Conservation (phyloP, 2,797 vertebrate species). For the Cossypha niveicapilla region DNA sequence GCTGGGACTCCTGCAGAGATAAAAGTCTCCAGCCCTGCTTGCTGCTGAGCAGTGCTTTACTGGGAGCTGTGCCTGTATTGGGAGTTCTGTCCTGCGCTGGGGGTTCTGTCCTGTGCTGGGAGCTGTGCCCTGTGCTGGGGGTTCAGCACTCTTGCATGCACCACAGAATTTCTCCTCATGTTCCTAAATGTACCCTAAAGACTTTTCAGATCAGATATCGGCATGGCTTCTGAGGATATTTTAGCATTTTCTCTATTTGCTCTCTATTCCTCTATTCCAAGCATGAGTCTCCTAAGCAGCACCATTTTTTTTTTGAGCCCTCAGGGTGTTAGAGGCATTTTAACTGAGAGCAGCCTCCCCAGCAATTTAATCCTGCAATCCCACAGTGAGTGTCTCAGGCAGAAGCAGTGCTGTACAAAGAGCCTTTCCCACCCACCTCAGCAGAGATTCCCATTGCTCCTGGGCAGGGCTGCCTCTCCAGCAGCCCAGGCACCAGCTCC, state of each 20-base stretch:
- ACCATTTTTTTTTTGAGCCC: neutral
- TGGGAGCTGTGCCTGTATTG: too few relatives aligned
- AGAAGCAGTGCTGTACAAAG: neutral
- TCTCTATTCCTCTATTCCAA: neutral
- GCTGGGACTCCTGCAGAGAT: fast-evolving
- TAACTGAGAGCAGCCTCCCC: neutral
- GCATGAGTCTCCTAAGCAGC: neutral
- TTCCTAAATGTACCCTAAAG: neutral
- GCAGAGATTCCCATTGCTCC: neutral
- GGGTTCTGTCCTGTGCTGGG: too few relatives aligned
- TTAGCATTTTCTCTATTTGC: neutral
- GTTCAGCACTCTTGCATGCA: fast-evolving
- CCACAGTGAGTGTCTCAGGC: neutral
- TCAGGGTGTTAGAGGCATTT: neutral
- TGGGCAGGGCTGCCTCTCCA: neutral
- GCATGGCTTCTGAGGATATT: neutral
- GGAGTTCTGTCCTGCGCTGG: too few relatives aligned
- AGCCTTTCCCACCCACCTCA: neutral
- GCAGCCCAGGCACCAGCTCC: neutral
- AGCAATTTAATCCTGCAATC: neutral
- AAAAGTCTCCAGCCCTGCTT: neutral
- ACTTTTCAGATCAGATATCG: neutral
- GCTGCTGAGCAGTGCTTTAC: neutral
- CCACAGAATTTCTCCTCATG: neutral
- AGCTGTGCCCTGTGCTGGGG: too few relatives aligned